phyloP scores from a whole-genome alignment of 2,797 vertebrate genomes.

The Tenualosa thibaudeaui region DNA sequence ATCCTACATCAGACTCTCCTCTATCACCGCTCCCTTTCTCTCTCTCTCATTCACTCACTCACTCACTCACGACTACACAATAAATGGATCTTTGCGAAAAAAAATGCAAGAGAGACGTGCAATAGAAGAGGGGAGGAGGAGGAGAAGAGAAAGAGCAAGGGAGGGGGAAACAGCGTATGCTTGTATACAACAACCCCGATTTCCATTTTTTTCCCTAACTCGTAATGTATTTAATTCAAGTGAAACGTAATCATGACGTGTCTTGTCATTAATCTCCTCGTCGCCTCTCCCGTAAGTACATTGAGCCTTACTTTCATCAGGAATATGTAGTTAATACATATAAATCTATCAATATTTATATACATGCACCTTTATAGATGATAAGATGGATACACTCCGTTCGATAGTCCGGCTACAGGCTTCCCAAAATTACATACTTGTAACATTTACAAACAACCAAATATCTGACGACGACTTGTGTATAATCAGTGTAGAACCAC shows the following conservation, averaged over 20 bases:
- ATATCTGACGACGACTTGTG: constrained; percentile 59
- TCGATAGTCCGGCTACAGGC: constrained; percentile 49
- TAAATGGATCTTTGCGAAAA: constrained; percentile 69
- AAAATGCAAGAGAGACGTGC: constrained; percentile 56
- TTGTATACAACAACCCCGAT: constrained; percentile 83
- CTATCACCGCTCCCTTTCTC: constrained; percentile 68
- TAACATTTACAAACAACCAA: constrained; percentile 55
- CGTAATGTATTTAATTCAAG: constrained; percentile 89
- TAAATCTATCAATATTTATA: constrained; percentile 56
- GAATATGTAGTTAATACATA: constrained; percentile 67
- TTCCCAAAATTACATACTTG: constrained; percentile 60
- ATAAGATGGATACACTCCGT: constrained; percentile 51
- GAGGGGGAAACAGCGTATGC: constrained; percentile 79
- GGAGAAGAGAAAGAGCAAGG: constrained; percentile 64
- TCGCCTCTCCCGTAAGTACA: constrained; percentile 86
- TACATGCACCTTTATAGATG: constrained; percentile 63
- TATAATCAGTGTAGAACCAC: constrained; percentile 29
- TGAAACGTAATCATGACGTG: constrained; percentile 88
- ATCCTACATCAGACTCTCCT: constrained; percentile 79
- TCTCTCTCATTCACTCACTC: constrained; percentile 71
- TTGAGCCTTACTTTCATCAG: constrained; percentile 80
- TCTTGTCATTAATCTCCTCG: constrained; percentile 85
- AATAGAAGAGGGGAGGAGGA: constrained; percentile 55
- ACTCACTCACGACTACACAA: constrained; percentile 77
- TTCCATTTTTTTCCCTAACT: constrained; percentile 84